Evolutionary conservation across 2,888 invertebrate genomes (phyloP), one percentile per base, ranked within the genome.

Genomic region (Epistrophella euchroma): DNA sequence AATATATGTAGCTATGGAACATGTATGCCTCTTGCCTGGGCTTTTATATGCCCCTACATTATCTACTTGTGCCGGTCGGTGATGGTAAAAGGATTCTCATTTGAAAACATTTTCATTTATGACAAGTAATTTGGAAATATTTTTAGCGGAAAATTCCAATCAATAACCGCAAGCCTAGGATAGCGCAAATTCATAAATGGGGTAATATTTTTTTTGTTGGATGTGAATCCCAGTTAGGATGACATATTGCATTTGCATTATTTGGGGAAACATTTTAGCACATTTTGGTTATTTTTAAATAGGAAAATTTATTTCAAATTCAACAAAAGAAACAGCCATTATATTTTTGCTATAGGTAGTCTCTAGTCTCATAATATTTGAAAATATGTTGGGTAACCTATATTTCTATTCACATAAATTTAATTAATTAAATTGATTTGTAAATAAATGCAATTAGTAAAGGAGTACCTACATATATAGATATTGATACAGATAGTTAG

Each of bases 91-190:
- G 47, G 19, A 77, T 47, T 22, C 62, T 71, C 50, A 64, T 64
- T 66, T 25, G 52, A 70, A 76, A 75, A 52, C 47, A 37, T 73
- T 73, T 52, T 73, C 58, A 40, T 82, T 73, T 77, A 68, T 82
- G 50, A 47, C 37, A 40, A 55, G 45, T 78, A 56, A 78, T 78
- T 73, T 60, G 74, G 64, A 70, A 79, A 84, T 78, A 56, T 73
- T 37, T 37, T 28, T 62, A 45, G 47, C 68, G 78, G 60, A 77
- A 73, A 73, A 77, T 83, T 78, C 83, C 62, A 83, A 78, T 74
- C 79, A 74, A 74, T 73, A 78, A 45, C 45, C 22, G 22, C 50
- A 32, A 10, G 37, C 13, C 13, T 17, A 25, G 52, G 22, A 13
- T 64, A 22, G 4, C 25, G 4, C 4, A 28, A 5, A 50, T 47